A percentile compares a stretch with the other conserved stretches of the same genome.
Conservation (phyloP, 2,797 vertebrate species). For the Premnoplex brunnescens region DNA sequence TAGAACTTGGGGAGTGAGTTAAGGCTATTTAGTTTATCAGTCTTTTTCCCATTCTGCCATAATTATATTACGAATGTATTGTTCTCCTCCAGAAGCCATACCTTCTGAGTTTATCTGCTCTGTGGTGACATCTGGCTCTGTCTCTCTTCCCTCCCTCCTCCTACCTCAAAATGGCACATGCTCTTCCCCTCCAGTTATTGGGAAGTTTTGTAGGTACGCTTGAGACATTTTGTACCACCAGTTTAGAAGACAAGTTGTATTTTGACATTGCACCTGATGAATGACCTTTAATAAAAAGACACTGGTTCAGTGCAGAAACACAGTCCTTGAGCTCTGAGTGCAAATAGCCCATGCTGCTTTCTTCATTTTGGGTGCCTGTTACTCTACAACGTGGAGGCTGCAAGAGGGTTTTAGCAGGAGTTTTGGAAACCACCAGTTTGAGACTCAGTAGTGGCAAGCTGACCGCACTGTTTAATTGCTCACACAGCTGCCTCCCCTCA, state of each 20-base stretch:
- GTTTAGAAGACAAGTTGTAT: conserved; percentile 18
- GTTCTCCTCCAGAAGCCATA: conserved; percentile 56
- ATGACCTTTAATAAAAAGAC: conserved; percentile 49
- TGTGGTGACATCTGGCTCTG: not conserved
- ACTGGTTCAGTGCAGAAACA: not conserved
- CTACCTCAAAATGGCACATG: not conserved
- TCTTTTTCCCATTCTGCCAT: conserved; percentile 23
- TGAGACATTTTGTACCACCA: not conserved
- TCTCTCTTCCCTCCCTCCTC: not conserved
- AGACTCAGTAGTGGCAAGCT: not conserved
- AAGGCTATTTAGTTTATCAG: conserved; percentile 61
- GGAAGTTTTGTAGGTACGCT: not conserved
- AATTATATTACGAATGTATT: conserved; percentile 62
- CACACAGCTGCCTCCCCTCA: not conserved
- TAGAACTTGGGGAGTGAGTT: conserved; percentile 65
- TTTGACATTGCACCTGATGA: not conserved
- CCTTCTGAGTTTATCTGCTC: conserved; percentile 37
- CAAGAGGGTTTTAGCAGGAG: not conserved
- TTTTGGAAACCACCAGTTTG: not conserved
- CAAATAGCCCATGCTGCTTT: not conserved
- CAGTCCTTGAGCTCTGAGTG: not conserved
- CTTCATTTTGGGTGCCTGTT: not conserved
- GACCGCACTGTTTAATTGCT: not conserved
- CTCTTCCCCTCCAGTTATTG: not conserved
- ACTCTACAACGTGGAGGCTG: not conserved